Evolutionary conservation across 2,797 vertebrate species (phyloP).

Genomic region (Sebastes flavidus): DNA sequence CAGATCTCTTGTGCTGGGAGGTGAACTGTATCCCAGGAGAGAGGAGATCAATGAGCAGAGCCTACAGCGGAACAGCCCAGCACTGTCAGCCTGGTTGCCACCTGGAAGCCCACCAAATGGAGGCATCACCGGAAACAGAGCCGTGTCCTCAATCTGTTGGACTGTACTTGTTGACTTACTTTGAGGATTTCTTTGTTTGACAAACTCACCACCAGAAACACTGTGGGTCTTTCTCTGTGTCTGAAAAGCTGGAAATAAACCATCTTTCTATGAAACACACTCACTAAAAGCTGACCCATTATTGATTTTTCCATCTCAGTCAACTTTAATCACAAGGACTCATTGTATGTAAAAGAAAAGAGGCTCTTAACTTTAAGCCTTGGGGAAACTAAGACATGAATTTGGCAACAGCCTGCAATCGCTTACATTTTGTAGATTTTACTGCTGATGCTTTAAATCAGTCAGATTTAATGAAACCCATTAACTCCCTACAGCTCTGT

Average conservation of each 20-base stretch:
- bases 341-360: not conserved
- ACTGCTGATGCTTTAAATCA: constrained; percentile 31
- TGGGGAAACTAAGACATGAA: constrained; percentile 1
- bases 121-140: constrained; percentile 37
- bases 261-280: constrained; percentile 17
- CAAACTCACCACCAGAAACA: not conserved
- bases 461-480: constrained; percentile 37
- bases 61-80: constrained; percentile 45
- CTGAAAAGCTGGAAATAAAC: constrained; percentile 1
- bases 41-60: constrained; percentile 50
- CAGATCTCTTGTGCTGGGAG: constrained; percentile 33
- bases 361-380: not conserved
- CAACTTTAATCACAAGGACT: constrained; percentile 20
- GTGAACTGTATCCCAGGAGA: constrained; percentile 46
- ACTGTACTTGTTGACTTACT: constrained; percentile 29
- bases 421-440: constrained; percentile 21
- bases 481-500: constrained; percentile 25
- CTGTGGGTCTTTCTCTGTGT: not conserved
- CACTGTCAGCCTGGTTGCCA: constrained; percentile 25
- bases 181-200: constrained; percentile 35
- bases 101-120: constrained; percentile 52
- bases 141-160: constrained; percentile 43
- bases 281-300: constrained; percentile 20
- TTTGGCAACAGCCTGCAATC: constrained; percentile 1
- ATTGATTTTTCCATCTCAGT: constrained; percentile 41